These are phyloP conservation scores for Drosophila borealis DNA, from an alignment of 2,888 invertebrate species.

Conservation along the genomic window DNA sequence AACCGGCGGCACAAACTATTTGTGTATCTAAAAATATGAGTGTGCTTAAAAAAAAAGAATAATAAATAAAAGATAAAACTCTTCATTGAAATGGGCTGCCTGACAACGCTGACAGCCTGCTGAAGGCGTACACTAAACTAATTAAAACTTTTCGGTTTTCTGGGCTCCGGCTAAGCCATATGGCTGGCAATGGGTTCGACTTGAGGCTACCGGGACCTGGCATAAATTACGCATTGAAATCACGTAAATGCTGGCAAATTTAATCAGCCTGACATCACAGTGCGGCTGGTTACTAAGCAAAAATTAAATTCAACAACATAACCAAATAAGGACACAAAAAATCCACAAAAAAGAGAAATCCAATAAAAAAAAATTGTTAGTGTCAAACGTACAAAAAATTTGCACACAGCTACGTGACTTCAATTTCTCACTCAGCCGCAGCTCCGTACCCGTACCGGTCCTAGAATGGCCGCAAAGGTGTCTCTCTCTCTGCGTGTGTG, in stretches of 20 bases:
- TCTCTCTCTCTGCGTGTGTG: conserved; percentile 12
- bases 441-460: conserved; percentile 16
- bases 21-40: conserved; percentile 40
- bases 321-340: conserved; percentile 63
- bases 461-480: conserved; percentile 33
- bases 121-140: conserved; percentile 66
- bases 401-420: conserved; percentile 75
- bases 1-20: conserved; percentile 30
- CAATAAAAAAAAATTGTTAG: conserved; percentile 42
- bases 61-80: conserved; percentile 1
- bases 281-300: conserved; percentile 66
- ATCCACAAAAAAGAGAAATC: conserved; percentile 13
- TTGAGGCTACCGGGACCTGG: conserved; percentile 21
- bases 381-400: conserved; percentile 65
- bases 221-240: conserved; percentile 76
- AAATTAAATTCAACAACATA: conserved; percentile 76
- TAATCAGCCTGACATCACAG: conserved; percentile 69
- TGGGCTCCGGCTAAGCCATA: conserved; percentile 39
- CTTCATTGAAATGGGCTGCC: conserved; percentile 19
- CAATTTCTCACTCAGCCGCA: conserved; percentile 68
- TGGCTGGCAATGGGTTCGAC: conserved; percentile 37
- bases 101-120: conserved; percentile 26
- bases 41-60: conserved; percentile 13
- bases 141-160: conserved; percentile 64
- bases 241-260: conserved; percentile 77